Conservation (phyloP, 2,113 vertebrate species). For the Chroicocephalus ridibundus region DNA sequence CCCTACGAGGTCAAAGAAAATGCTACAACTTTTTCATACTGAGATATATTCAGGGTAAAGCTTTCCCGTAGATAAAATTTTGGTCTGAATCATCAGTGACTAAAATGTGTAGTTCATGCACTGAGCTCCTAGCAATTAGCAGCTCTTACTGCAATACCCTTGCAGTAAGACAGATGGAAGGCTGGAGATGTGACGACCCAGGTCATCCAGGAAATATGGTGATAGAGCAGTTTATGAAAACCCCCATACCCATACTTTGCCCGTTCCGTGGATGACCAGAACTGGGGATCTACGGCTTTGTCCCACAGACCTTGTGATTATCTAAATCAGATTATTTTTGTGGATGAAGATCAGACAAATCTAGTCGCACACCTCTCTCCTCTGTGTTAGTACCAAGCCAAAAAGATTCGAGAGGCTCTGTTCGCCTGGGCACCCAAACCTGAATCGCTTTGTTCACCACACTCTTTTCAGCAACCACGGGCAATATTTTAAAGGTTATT, state of each 20-base stretch:
- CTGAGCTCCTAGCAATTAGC: neutral
- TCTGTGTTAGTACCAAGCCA: neutral
- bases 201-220: neutral
- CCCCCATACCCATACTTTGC: neutral
- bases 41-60: neutral
- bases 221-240: neutral
- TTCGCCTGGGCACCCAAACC: neutral
- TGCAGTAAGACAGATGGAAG: neutral
- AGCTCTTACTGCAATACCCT: neutral
- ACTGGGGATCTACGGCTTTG: neutral
- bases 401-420: neutral
- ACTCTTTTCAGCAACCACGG: neutral
- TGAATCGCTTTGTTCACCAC: neutral
- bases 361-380: neutral
- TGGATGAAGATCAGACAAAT: neutral
- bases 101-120: neutral
- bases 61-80: neutral
- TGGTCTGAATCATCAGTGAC: neutral
- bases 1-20: neutral
- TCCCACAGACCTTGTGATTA: neutral
- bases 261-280: neutral
- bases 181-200: neutral
- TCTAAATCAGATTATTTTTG: neutral
- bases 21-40: neutral
- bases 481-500: neutral